Base-by-base conservation (phyloP, 2,888 invertebrate genomes). In the Eupithecia tripunctaria region DNA sequence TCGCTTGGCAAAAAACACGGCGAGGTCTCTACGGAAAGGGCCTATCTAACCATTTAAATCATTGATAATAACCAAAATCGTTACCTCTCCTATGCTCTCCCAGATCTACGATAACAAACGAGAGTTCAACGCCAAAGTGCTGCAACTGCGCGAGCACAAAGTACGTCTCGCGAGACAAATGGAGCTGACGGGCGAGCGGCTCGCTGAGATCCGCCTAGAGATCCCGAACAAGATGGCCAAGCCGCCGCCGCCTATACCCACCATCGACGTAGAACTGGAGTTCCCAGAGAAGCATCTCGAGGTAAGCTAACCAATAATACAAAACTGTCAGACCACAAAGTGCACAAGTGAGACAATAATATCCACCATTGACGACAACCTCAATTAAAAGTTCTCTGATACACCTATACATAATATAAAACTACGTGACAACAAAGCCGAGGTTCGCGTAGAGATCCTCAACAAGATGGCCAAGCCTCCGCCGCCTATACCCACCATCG, bases 371-470 rank as follows among this genome's bases (percentile, higher is more conserved):
- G 18, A 43, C 18, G 43, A 6, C 43, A 43, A 18, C 18, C 15
- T 41, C 41, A 41, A 41, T 15, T 14, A 15, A 15, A 1, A 41
- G 14, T 38, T 10, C 14, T 5, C 15, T 41, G 41, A 41, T 14
- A n/a, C n/a, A n/a, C n/a, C n/a, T n/a, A n/a, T n/a, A n/a, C n/a
- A n/a, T n/a, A n/a, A n/a, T n/a, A n/a, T n/a, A n/a, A n/a, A n/a
- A n/a, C n/a, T n/a, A n/a, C n/a, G n/a, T n/a, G n/a, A n/a, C n/a
- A n/a, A n/a, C n/a, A n/a, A n/a, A n/a, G 76, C 86, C 0, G 88
- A 91, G 73, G 95, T 97, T 51, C 96, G 97, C 6, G 76, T 88
- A 0, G 96, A 96, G 82, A 91, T 97, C 78, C 96, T 96, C 0
- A 82, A 88, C 7, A 89, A 89, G 18, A 82, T 91, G 76, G 91